A percentile compares a stretch with the other conserved stretches of the same genome.
phyloP scores from a whole-genome alignment of 1,140 invertebrate genomes.

The Atta texana region DNA sequence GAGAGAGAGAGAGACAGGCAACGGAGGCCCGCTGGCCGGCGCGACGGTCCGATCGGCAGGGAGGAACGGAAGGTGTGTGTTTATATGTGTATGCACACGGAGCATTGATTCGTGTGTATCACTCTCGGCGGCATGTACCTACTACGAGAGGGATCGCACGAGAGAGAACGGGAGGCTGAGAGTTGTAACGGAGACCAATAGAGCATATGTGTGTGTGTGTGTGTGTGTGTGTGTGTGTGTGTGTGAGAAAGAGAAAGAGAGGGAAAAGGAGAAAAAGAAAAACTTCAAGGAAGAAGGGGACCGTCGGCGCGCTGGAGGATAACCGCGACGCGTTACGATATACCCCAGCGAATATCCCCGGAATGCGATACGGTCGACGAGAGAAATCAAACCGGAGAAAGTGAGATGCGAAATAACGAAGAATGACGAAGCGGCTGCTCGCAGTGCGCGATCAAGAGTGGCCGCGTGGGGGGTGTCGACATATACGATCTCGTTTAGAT shows the following conservation, averaged over 20 bases:
- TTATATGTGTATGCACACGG: conserved; percentile 18
- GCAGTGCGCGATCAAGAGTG: not conserved
- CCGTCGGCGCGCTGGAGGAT: conserved; percentile 16
- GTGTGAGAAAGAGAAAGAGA: not conserved
- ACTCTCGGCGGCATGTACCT: not conserved
- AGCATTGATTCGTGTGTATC: conserved; percentile 47
- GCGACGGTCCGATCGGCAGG: not conserved
- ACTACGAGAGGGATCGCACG: conserved; percentile 4
- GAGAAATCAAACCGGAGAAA: conserved; percentile 39
- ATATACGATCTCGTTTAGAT: not conserved
- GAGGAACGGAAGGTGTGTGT: conserved; percentile 18
- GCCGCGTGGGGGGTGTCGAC: not conserved
- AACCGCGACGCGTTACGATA: conserved; percentile 72
- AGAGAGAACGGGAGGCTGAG: conserved; percentile 47
- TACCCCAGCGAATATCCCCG: conserved; percentile 66
- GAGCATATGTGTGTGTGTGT: not conserved
- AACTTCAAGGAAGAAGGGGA: not conserved
- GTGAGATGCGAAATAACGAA: conserved; percentile 61
- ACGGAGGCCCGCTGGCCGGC: not conserved
- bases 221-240: too few relatives aligned
- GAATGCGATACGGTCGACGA: conserved; percentile 64
- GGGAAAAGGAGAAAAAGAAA: conserved; percentile 21
- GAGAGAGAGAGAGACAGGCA: not conserved
- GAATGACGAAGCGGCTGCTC: not conserved
- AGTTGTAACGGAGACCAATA: conserved; percentile 25